Evolutionary conservation across 92 coral and sea anemone species (phyloP).

Genomic region (Hydrozoanthus gracilis): DNA sequence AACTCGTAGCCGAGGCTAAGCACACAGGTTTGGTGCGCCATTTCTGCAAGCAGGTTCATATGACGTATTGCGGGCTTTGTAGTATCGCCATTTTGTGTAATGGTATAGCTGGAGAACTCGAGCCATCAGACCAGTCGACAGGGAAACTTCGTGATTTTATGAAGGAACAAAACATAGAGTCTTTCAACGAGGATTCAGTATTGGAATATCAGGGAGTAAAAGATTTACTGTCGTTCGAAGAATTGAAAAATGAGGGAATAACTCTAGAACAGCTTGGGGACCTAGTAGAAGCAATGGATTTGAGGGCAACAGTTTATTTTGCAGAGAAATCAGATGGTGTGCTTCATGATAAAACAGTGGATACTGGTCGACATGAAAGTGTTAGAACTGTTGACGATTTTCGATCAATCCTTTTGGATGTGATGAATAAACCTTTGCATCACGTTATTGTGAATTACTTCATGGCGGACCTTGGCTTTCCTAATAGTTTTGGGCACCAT

Average conservation of each 20-base stretch:
- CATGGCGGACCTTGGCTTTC: constrained; percentile 32
- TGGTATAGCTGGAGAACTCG: constrained; percentile 43
- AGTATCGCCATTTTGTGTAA: constrained; percentile 63
- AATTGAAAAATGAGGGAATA: constrained; percentile 51
- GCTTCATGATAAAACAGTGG: neutral
- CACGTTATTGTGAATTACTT: constrained; percentile 55
- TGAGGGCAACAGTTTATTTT: constrained; percentile 25
- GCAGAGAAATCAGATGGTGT: neutral
- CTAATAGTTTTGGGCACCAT: constrained; percentile 51
- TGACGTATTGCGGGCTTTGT: constrained; percentile 64
- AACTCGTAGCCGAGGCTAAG: constrained; percentile 44
- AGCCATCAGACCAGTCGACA: neutral
- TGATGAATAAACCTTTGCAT: constrained; percentile 36
- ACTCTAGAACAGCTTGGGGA: constrained; percentile 49
- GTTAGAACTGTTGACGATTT: constrained; percentile 50
- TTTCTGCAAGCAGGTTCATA: constrained; percentile 55
- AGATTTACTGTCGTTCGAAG: constrained; percentile 31
- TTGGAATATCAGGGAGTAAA: constrained; percentile 34
- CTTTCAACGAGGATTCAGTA: constrained; percentile 48
- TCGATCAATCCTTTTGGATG: constrained; percentile 56
- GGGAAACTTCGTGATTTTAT: neutral
- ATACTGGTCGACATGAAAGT: neutral
- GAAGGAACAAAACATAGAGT: constrained; percentile 3
- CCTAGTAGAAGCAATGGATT: constrained; percentile 32
- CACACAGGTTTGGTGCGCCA: constrained; percentile 38